Percentiles rank a stretch among this genome's conserved stretches.
These are phyloP conservation scores for Vanessa tameamea DNA, from an alignment of 1,140 invertebrate genomes.

Conservation along the genomic window DNA sequence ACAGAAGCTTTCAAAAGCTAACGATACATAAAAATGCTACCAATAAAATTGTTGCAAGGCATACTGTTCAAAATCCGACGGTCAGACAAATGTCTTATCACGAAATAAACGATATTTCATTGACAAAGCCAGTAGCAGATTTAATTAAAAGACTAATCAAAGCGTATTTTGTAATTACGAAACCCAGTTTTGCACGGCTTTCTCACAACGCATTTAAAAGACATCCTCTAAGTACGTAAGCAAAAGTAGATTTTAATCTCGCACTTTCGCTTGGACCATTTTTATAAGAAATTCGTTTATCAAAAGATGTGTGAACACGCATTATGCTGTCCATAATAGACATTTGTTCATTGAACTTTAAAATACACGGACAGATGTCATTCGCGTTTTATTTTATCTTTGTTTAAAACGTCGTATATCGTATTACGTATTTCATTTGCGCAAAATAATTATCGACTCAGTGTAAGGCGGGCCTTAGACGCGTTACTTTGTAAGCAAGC, in stretches of 20 bases:
- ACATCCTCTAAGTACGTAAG: neutral
- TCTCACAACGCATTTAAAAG: neutral
- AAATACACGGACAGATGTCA: slow-evolving; percentile 5
- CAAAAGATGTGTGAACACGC: slow-evolving; percentile 11
- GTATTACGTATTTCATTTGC: slow-evolving; percentile 7
- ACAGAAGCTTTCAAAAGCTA: no score
- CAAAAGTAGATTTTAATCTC: slow-evolving; percentile 8
- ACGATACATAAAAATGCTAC: no score
- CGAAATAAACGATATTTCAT: no score
- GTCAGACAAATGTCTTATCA: no score
- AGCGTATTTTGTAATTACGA: neutral
- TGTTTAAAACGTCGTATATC: slow-evolving; percentile 9
- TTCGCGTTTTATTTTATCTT: neutral
- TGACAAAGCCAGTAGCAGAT: no score
- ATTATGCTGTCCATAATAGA: neutral
- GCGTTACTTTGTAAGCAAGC: slow-evolving; percentile 19
- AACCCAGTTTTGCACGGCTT: neutral
- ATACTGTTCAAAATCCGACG: no score
- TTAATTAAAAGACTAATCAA: neutral
- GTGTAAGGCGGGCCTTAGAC: slow-evolving; percentile 1
- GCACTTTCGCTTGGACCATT: slow-evolving; percentile 3
- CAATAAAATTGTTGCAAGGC: no score
- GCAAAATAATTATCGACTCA: neutral
- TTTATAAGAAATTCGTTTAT: slow-evolving; percentile 1
- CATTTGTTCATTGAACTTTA: neutral